These are phyloP conservation scores for Isaurus tuberculatus DNA, from an alignment of 92 coral and sea anemone species.

Conservation along the genomic window DNA sequence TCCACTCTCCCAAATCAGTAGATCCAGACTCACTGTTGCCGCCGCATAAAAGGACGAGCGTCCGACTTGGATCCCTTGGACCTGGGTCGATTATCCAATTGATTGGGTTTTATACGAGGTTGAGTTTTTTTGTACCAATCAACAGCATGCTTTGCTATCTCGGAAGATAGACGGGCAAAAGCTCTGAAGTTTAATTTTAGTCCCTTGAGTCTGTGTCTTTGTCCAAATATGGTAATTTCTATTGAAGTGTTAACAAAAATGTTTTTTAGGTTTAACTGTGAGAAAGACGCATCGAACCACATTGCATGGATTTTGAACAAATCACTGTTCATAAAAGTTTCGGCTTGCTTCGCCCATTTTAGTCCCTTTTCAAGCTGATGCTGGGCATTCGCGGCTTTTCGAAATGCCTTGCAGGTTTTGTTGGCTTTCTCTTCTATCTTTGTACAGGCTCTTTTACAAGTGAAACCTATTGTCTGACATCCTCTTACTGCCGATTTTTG, in stretches of 20 bases:
- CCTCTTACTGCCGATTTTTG: slow-evolving; percentile 68
- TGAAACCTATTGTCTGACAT: slow-evolving; percentile 63
- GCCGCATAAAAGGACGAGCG: not conserved
- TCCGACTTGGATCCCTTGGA: not conserved
- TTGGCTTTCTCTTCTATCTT: slow-evolving; percentile 61
- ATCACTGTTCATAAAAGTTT: slow-evolving; percentile 66
- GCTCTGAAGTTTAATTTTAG: slow-evolving; percentile 77
- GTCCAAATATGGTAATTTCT: slow-evolving; percentile 94
- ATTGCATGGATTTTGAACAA: slow-evolving; percentile 84
- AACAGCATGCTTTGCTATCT: slow-evolving; percentile 93
- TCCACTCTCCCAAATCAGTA: not conserved
- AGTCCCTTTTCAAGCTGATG: slow-evolving; percentile 72
- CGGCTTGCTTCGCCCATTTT: slow-evolving; percentile 86
- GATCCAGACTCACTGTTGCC: not conserved
- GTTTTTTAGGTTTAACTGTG: slow-evolving; percentile 64
- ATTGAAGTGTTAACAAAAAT: slow-evolving; percentile 81
- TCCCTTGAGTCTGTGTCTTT: slow-evolving; percentile 79
- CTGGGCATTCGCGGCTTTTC: slow-evolving; percentile 71
- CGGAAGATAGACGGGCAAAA: slow-evolving; percentile 86
- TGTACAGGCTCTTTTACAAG: slow-evolving; percentile 64
- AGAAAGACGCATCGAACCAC: slow-evolving; percentile 82
- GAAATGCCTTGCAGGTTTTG: slow-evolving; percentile 75
- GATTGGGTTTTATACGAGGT: not conserved
- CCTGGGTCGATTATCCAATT: slow-evolving; percentile 54
- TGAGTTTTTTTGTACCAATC: slow-evolving; percentile 82